Evolutionary conservation across 2,797 vertebrate species (phyloP).

Genomic region (Apogon talboti): DNA sequence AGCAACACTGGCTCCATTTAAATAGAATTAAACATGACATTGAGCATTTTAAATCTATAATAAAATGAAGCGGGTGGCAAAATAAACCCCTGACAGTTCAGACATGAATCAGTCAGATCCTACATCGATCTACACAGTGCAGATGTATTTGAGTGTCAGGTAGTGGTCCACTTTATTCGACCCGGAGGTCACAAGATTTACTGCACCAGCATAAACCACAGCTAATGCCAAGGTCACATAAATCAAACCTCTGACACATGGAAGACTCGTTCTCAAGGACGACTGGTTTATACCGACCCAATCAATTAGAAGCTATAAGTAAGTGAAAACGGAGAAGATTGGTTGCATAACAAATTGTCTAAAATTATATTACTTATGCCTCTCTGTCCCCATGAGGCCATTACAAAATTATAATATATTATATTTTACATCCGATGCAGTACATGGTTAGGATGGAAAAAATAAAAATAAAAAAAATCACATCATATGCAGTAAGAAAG

Average conservation of each 20-base stretch:
- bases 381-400: too few species aligned
- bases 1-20: not conserved
- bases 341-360: too few species aligned
- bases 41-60: not conserved
- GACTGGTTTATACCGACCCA: not conserved
- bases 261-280: not conserved
- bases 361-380: too few species aligned
- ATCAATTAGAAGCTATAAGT: not conserved
- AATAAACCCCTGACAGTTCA: too few species aligned
- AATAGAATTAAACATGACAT: not conserved
- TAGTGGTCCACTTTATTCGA: not conserved
- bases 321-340: not conserved
- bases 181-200: slow-evolving; percentile 2
- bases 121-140: not conserved
- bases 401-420: too few species aligned
- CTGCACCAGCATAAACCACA: slow-evolving; percentile 1
- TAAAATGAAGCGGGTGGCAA: not conserved
- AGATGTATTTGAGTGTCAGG: not conserved
- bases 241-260: not conserved
- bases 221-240: slow-evolving; percentile 4
- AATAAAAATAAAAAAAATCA: too few species aligned
- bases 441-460: not conserved
- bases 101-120: not conserved
- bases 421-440: not conserved
- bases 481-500: not conserved